A percentile compares a stretch with the other conserved stretches of the same genome.
Conservation (phyloP, 2,113 vertebrate species). For the Odontesthes bonariensis region DNA sequence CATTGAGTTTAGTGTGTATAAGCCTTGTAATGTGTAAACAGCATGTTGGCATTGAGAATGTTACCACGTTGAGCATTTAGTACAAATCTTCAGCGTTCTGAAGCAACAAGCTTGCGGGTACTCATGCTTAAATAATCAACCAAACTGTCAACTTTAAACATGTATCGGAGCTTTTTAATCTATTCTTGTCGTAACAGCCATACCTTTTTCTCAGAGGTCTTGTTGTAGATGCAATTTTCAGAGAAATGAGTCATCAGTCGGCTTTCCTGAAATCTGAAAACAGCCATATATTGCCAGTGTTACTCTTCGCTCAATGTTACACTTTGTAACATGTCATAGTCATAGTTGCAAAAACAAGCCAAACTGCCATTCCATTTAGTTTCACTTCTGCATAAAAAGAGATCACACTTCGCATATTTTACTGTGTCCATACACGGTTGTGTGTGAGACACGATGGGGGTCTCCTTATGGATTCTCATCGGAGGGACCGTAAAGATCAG, state of each 20-base stretch:
- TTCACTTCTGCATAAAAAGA: constrained; percentile 64
- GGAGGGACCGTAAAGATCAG: constrained; percentile 55
- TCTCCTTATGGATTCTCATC: constrained; percentile 49
- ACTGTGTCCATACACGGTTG: constrained; percentile 13
- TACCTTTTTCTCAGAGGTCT: background rate
- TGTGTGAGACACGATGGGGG: constrained; percentile 27
- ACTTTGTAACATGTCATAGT: background rate
- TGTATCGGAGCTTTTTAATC: too few relatives aligned
- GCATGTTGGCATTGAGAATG: too few relatives aligned
- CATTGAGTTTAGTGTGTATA: too few relatives aligned
- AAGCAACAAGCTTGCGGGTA: too few relatives aligned
- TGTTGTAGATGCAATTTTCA: too few relatives aligned
- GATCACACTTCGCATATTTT: constrained; percentile 7
- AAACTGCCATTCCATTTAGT: constrained; percentile 10
- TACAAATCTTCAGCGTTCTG: too few relatives aligned
- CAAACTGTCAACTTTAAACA: too few relatives aligned
- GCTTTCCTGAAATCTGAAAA: background rate
- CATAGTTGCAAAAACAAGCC: background rate
- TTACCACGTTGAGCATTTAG: too few relatives aligned
- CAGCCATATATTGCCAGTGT: background rate
- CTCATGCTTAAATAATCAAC: too few relatives aligned
- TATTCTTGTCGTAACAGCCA: too few relatives aligned
- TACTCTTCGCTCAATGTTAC: too few relatives aligned
- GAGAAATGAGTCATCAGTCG: background rate
- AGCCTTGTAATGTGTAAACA: too few relatives aligned